These are phyloP conservation scores for Ptiloglossa arizonensis DNA, from an alignment of 1,140 invertebrate genomes.

Conservation along the genomic window DNA sequence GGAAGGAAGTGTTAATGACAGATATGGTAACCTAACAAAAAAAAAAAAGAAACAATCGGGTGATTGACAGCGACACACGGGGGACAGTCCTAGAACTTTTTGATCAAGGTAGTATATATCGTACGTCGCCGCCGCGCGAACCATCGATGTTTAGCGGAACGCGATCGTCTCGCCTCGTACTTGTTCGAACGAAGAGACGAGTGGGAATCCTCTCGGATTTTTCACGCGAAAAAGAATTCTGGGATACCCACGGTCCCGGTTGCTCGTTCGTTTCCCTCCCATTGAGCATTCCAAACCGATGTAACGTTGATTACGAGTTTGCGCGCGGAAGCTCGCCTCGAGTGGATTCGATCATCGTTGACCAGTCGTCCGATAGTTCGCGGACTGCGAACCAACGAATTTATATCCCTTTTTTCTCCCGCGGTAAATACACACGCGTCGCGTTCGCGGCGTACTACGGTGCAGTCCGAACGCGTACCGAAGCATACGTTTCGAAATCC, in stretches of 20 bases:
- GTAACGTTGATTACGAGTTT: constrained; percentile 71
- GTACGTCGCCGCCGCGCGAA: too few species aligned
- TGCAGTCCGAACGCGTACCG: too few species aligned
- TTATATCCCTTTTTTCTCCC: not conserved
- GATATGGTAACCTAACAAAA: too few species aligned
- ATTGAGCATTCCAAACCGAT: constrained; percentile 63
- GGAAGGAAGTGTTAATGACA: too few species aligned
- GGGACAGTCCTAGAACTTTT: too few species aligned
- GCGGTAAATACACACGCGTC: constrained; percentile 3
- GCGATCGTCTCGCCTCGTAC: constrained; percentile 5
- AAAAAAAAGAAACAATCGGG: too few species aligned
- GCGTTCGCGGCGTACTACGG: too few species aligned
- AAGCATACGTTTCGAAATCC: constrained; percentile 12
- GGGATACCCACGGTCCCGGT: constrained; percentile 56
- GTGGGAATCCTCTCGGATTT: constrained; percentile 15
- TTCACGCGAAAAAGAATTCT: constrained; percentile 64
- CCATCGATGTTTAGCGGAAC: constrained; percentile 18
- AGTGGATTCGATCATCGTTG: constrained; percentile 75
- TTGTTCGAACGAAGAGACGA: constrained; percentile 27
- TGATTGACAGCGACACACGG: too few species aligned
- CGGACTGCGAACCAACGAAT: not conserved
- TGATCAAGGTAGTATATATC: too few species aligned
- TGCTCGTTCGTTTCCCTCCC: constrained; percentile 15
- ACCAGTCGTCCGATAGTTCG: constrained; percentile 16
- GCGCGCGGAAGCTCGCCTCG: constrained; percentile 58